phyloP scores from a whole-genome alignment of 2,113 vertebrate species.

The Perognathus longimembris region DNA sequence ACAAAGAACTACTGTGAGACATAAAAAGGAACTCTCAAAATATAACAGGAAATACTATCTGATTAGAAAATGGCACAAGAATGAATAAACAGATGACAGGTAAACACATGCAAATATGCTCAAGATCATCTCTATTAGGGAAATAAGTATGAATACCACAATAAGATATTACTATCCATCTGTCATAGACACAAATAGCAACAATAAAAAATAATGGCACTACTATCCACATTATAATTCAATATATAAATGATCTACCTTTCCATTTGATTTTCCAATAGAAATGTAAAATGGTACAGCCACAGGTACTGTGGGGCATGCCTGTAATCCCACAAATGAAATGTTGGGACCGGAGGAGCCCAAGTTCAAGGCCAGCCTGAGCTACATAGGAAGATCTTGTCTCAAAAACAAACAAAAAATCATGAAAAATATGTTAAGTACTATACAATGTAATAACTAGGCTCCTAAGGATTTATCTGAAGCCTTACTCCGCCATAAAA shows the following conservation, averaged over 20 bases:
- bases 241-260: neutral
- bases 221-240: neutral
- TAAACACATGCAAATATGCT: neutral
- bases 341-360: neutral
- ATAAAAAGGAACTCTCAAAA: slow-evolving; percentile 39
- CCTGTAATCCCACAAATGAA: neutral
- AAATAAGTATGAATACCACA: slow-evolving; percentile 24
- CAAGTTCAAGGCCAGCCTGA: neutral
- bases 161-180: neutral
- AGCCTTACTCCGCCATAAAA: neutral
- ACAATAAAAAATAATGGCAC: slow-evolving; percentile 18
- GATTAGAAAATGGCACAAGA: slow-evolving; percentile 31
- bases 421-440: neutral
- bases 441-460: neutral
- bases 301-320: neutral
- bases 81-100: slow-evolving; percentile 41
- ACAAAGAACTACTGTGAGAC: neutral
- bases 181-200: neutral
- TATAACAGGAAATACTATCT: slow-evolving; percentile 14
- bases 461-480: neutral
- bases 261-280: neutral
- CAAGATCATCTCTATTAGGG: neutral
- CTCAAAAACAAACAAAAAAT: neutral
- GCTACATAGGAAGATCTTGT: neutral
- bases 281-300: neutral